Base-by-base conservation (phyloP, 2,797 vertebrate species). In the Mionectes olivaceus region DNA sequence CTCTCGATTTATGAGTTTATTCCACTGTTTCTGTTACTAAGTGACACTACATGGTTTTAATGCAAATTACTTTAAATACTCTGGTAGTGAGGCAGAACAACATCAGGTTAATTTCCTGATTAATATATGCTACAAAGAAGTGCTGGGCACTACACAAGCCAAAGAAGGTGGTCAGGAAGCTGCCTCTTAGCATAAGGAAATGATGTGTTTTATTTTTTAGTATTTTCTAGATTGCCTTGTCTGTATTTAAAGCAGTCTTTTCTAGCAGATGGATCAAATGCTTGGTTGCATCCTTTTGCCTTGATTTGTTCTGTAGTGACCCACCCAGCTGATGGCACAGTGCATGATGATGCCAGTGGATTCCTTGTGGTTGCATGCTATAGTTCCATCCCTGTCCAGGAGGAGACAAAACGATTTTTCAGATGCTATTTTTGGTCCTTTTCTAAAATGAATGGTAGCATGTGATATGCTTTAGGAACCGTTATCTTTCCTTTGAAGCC, bases 1-100 rank as follows among this genome's bases (percentile, higher is more conserved):
- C n/a, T 83, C 90, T 87, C 90, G 95, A 69, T 96, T 95, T 96
- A 88, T 94, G 91, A 83, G 92, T 96, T 97, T 96, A 92, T 96
- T 93, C 87, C 35, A 59, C 71, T 35, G 37, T 65, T 71, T 89
- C 63, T 79, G 95, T 97, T 97, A 94, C 95, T 95, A 97, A 94
- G 94, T 94, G 96, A 95, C 96, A 82, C 35, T 77, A 83, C 52
- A 33, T 95, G 49, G 67, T 39, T 18, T 95, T 95, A 87, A 86
- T 90, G 93, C 78, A 95, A 95, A 96, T 97, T 70, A 84, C 93
- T 93, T 89, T 47, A 88, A 90, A 91, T 55, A 88, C 57, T 78
- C 44, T 22, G 25, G 63, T 61, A 87, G 83, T 35, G 13, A 73
- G 35, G 81, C 80, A 93, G 81, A 94, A 67, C 87, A 90, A 52